phyloP scores from a whole-genome alignment of 2,797 vertebrate genomes.

The Malurus splendens region DNA sequence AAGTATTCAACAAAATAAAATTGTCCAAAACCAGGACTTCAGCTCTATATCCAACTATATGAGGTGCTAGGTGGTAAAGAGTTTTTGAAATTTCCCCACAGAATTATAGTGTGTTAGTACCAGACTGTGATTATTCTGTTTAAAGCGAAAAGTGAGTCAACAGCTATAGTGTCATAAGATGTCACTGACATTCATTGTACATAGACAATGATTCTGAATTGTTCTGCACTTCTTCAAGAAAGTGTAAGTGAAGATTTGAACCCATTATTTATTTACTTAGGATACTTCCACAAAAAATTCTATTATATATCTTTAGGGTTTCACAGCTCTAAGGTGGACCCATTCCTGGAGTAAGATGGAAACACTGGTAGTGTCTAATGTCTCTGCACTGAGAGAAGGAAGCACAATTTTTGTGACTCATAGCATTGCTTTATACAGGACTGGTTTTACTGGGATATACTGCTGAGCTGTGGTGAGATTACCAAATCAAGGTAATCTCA shows the following conservation, averaged over 20 bases:
- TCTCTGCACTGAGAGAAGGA: neutral
- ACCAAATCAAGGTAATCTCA: neutral
- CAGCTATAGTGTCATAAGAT: neutral
- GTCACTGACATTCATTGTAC: neutral
- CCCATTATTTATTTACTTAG: neutral
- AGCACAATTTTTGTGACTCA: neutral
- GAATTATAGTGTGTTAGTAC: neutral
- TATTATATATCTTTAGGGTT: neutral
- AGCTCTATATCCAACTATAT: accelerated
- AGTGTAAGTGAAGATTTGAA: neutral
- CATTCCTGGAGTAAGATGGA: neutral
- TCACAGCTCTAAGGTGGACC: neutral
- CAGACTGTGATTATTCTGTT: neutral
- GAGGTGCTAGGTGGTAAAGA: neutral
- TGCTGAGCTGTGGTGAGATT: neutral
- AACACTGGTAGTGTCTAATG: neutral
- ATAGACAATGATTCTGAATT: neutral
- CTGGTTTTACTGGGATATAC: neutral
- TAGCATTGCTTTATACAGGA: neutral
- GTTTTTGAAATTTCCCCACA: neutral
- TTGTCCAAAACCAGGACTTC: neutral
- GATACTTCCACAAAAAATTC: neutral
- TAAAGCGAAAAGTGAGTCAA: neutral
- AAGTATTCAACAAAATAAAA: neutral
- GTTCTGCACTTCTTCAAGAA: neutral